phyloP scores from a whole-genome alignment of 1,140 invertebrate genomes.

The Bombus waltoni region DNA sequence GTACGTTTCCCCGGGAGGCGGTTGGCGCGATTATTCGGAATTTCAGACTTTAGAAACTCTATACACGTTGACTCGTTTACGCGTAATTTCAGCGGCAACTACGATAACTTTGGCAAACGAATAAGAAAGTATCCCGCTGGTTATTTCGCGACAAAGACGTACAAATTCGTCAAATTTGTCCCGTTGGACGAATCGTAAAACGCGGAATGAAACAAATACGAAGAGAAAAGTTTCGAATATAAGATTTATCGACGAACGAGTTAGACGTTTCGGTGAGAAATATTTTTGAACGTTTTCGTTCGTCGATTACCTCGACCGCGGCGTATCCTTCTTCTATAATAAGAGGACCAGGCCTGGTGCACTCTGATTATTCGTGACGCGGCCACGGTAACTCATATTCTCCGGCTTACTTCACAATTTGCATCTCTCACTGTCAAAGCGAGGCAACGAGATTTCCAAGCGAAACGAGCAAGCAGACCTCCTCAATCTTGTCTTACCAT shows the following conservation, averaged over 20 bases:
- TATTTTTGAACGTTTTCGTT: not conserved
- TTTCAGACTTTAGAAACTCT: not conserved
- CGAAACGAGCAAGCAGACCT: conserved; percentile 36
- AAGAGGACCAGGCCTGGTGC: no score
- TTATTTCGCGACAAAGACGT: no score
- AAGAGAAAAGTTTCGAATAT: no score
- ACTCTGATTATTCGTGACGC: not conserved
- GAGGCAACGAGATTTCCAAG: conserved; percentile 14
- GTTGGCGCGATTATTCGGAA: not conserved
- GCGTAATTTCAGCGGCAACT: no score
- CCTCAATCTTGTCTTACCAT: conserved; percentile 61
- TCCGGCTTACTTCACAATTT: conserved; percentile 24
- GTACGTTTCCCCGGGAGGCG: not conserved
- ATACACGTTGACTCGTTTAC: no score
- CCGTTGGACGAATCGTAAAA: no score
- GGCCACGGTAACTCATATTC: not conserved
- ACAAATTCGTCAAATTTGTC: no score
- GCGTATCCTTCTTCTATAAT: not conserved
- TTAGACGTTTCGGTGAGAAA: not conserved
- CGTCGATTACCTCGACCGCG: not conserved
- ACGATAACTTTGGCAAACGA: no score
- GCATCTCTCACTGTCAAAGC: conserved; percentile 43
- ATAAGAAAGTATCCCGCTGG: no score
- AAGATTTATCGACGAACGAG: no score
- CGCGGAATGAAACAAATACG: no score